A percentile compares a stretch with the other conserved stretches of the same genome.
Evolutionary conservation across 1,140 invertebrate species (phyloP).

Genomic region (Drosophila jambulina): DNA sequence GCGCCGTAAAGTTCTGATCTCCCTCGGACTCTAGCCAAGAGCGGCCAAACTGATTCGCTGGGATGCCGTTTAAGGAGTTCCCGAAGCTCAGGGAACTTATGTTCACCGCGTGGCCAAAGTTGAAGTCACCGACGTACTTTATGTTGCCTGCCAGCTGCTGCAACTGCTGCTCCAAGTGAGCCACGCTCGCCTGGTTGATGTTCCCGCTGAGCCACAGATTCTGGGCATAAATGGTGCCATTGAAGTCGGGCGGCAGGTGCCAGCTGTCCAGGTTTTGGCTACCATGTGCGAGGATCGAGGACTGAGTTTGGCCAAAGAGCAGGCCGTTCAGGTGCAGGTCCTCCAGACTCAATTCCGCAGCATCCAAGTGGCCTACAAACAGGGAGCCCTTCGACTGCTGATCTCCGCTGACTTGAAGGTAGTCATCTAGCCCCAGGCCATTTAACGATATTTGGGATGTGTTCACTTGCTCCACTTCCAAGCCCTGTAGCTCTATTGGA

Average conservation of each 20-base stretch:
- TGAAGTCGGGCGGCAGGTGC: constrained; percentile 60
- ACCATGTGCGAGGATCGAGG: constrained; percentile 54
- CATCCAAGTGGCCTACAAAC: constrained; percentile 41
- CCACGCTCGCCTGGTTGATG: constrained; percentile 58
- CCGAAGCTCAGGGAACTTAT: constrained; percentile 63
- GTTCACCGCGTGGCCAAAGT: constrained; percentile 75
- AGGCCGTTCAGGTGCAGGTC: constrained; percentile 60
- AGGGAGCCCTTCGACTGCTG: constrained; percentile 45
- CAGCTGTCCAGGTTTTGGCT: constrained; percentile 46
- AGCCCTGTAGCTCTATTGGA: constrained; percentile 50
- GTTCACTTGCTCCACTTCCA: constrained; percentile 36
- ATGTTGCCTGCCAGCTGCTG: constrained; percentile 77
- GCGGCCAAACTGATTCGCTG: constrained; percentile 51
- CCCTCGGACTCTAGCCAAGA: constrained; percentile 67
- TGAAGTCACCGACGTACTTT: constrained; percentile 77
- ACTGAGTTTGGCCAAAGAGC: constrained; percentile 53
- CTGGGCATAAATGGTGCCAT: constrained; percentile 77
- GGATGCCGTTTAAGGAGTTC: constrained; percentile 69
- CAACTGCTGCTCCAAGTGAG: constrained; percentile 66
- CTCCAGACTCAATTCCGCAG: constrained; percentile 21
- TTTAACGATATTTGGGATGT: constrained; percentile 41
- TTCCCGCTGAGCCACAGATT: constrained; percentile 74
- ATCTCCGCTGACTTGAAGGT: constrained; percentile 33
- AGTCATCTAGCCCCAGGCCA: constrained; percentile 26
- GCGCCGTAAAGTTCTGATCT: constrained; percentile 67